Evolutionary conservation across 1,140 invertebrate genomes (phyloP).

Genomic region (Aphelinus certus): DNA sequence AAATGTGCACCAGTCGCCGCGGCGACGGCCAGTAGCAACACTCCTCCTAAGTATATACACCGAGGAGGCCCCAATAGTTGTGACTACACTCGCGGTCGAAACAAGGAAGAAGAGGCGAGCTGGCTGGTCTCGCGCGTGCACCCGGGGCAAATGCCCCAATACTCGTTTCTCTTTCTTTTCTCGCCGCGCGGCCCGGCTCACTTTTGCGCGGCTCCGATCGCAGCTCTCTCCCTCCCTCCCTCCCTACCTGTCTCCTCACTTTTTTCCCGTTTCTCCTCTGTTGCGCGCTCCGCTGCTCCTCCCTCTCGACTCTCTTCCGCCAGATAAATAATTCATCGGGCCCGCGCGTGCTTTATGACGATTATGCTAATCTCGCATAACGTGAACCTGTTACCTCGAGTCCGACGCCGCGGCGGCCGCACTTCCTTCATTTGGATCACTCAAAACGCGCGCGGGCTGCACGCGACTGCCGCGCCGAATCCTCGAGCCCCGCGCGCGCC

Average conservation of each 20-base stretch:
- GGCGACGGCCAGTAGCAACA: constrained; percentile 21
- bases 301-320: constrained; percentile 44
- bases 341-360: constrained; percentile 56
- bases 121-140: not conserved
- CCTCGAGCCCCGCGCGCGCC: too few species aligned
- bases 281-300: constrained; percentile 26
- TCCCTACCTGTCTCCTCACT: constrained; percentile 44
- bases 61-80: constrained; percentile 26
- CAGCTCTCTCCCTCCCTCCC: not conserved
- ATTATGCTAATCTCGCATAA: constrained; percentile 57
- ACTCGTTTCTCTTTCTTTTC: too few species aligned
- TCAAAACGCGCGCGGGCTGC: constrained; percentile 3
- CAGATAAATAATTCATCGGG: constrained; percentile 62
- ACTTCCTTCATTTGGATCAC: constrained; percentile 1
- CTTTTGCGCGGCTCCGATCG: not conserved
- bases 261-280: constrained; percentile 42
- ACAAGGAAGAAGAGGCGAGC: constrained; percentile 47
- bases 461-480: too few species aligned
- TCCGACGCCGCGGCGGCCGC: not conserved
- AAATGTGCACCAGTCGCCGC: constrained; percentile 45
- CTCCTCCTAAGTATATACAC: constrained; percentile 19
- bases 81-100: constrained; percentile 24
- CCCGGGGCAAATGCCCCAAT: too few species aligned
- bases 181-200: too few species aligned
- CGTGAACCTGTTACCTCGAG: constrained; percentile 45